phyloP scores from a whole-genome alignment of 30 jellyfish, hydroid and myxozoan genomes.

The Aurelia sp. region DNA sequence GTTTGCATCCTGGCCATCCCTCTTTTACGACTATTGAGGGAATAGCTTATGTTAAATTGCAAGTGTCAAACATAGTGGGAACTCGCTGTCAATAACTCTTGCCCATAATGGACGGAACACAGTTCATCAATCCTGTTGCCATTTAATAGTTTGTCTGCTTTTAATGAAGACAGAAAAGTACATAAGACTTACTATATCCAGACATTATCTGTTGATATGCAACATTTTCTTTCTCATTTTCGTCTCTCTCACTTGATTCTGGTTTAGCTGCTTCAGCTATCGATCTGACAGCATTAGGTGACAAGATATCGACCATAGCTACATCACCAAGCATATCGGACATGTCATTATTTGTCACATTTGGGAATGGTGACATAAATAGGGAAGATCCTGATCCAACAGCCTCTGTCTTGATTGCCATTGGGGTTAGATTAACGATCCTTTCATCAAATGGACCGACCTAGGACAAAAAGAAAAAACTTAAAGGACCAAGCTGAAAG shows the following conservation, averaged over 20 bases:
- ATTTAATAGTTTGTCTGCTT: too few species aligned
- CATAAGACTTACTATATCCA: not conserved
- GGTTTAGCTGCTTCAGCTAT: conserved; percentile 19
- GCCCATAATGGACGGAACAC: too few species aligned
- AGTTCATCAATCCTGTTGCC: too few species aligned
- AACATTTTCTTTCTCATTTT: conserved; percentile 31
- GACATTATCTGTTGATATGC: not conserved
- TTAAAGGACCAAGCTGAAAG: too few species aligned
- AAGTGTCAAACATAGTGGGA: too few species aligned
- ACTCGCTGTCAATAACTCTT: too few species aligned
- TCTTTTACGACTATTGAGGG: too few species aligned
- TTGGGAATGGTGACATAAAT: conserved; percentile 82
- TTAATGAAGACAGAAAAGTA: too few species aligned
- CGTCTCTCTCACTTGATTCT: not conserved
- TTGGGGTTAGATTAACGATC: conserved; percentile 13
- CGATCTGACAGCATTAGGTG: conserved; percentile 40
- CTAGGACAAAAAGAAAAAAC: not conserved
- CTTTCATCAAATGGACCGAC: conserved; percentile 16
- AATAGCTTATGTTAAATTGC: too few species aligned
- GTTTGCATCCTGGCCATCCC: too few species aligned
- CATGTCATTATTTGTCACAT: conserved; percentile 61
- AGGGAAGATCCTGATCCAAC: conserved; percentile 49
- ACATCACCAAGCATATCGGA: conserved; percentile 85
- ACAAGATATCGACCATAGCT: conserved; percentile 69
- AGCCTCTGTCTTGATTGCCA: conserved; percentile 6